Conservation (phyloP, 2,888 invertebrate genomes). For the Catocala nupta region DNA sequence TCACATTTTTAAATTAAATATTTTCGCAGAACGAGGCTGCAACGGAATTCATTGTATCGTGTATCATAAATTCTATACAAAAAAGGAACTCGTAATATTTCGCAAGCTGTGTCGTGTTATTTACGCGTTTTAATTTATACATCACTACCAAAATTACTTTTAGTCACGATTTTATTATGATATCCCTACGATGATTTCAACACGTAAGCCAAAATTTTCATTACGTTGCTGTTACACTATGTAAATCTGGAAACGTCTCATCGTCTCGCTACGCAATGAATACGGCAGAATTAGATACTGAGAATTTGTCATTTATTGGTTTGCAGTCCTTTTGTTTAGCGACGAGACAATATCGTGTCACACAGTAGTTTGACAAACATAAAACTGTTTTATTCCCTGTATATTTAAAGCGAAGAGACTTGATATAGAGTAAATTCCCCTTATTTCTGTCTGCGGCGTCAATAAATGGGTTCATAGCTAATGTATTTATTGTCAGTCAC, state of each 20-base stretch:
- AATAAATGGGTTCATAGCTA: background rate
- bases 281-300: background rate
- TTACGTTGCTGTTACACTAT: slow-evolving; percentile 11
- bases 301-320: background rate
- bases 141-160: slow-evolving; percentile 26
- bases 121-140: slow-evolving; percentile 44
- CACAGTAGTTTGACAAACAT: slow-evolving; percentile 35
- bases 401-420: background rate
- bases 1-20: background rate
- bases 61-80: slow-evolving; percentile 1
- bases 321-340: background rate
- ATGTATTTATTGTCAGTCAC: background rate
- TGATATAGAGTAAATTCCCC: background rate
- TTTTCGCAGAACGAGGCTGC: background rate
- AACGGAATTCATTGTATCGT: background rate
- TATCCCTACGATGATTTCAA: background rate
- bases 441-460: background rate
- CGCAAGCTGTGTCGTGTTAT: slow-evolving; percentile 30
- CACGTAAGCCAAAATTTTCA: background rate
- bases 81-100: slow-evolving; percentile 25
- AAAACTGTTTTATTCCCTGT: slow-evolving; percentile 35
- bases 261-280: slow-evolving; percentile 20
- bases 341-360: slow-evolving; percentile 32
- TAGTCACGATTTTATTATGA: slow-evolving; percentile 33
- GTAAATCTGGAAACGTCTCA: no score